Evolutionary conservation across 2,113 vertebrate species (phyloP).

Genomic region (Turdus rufiventris): DNA sequence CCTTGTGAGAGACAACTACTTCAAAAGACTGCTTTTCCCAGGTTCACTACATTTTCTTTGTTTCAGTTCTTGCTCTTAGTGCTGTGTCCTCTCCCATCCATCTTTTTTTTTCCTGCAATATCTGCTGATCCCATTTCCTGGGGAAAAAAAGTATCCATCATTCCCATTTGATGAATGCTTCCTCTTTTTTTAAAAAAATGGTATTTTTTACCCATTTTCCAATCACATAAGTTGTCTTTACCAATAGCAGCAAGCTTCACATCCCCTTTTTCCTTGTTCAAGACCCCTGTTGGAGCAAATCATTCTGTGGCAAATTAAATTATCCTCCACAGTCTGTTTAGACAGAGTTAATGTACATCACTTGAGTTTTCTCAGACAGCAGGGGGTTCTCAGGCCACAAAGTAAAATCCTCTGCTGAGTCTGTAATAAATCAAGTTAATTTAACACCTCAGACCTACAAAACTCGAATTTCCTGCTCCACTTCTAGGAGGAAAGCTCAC

Average conservation of each 20-base stretch:
- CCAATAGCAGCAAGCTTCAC: neutral
- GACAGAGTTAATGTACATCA: neutral
- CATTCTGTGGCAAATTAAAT: constrained; percentile 7
- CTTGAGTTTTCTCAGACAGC: neutral
- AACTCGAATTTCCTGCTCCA: neutral
- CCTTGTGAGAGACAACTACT: neutral
- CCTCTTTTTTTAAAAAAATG: neutral
- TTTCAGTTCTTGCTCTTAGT: neutral
- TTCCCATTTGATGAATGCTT: neutral
- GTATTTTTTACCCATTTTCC: neutral
- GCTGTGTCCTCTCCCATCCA: neutral
- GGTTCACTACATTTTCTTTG: neutral
- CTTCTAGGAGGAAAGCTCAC: neutral
- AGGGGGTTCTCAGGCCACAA: neutral
- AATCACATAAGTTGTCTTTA: neutral
- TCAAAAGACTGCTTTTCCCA: neutral
- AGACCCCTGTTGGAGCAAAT: neutral
- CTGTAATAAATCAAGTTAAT: constrained; percentile 5
- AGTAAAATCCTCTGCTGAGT: neutral
- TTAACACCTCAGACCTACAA: neutral
- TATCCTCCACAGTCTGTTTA: neutral
- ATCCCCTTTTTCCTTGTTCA: neutral
- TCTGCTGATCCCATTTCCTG: neutral
- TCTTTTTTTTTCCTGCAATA: neutral
- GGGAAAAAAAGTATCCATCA: neutral